Conservation (phyloP, 1,140 invertebrate genomes). For the Heliothis subflexa region DNA sequence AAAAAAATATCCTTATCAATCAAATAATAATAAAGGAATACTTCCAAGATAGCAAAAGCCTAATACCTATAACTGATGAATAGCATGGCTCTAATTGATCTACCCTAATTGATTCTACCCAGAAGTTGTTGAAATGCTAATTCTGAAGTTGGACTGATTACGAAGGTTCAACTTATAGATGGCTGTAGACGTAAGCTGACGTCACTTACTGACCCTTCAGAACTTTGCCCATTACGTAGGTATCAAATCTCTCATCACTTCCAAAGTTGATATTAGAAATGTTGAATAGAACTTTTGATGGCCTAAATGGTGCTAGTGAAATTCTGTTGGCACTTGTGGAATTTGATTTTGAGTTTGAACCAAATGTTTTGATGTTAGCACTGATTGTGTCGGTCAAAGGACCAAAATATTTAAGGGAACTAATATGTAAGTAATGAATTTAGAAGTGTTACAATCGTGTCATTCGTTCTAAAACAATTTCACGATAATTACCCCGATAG, state of each 20-base stretch:
- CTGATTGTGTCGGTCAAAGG: no score
- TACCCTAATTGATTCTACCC: background rate
- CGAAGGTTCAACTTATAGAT: conserved; percentile 8
- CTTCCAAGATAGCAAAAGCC: background rate
- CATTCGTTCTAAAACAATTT: no score
- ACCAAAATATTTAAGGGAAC: no score
- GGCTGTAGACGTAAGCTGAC: conserved; percentile 6
- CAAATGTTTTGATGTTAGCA: no score
- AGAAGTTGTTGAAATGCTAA: background rate
- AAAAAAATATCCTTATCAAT: no score
- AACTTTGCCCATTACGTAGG: conserved; percentile 27
- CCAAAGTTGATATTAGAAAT: conserved; percentile 22
- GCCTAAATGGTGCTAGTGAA: background rate
- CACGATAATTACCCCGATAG: no score
- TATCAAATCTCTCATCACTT: conserved; percentile 5
- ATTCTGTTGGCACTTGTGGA: background rate
- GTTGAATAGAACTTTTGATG: conserved; percentile 27
- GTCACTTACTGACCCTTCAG: conserved; percentile 25
- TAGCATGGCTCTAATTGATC: background rate
- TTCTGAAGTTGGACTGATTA: conserved; percentile 9
- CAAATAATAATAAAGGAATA: no score
- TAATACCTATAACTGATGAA: background rate
- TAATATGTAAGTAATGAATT: no score
- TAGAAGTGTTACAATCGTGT: no score
- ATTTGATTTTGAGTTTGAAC: background rate